Base-by-base conservation (phyloP, 2,113 vertebrate species). In the Platichthys flesus region DNA sequence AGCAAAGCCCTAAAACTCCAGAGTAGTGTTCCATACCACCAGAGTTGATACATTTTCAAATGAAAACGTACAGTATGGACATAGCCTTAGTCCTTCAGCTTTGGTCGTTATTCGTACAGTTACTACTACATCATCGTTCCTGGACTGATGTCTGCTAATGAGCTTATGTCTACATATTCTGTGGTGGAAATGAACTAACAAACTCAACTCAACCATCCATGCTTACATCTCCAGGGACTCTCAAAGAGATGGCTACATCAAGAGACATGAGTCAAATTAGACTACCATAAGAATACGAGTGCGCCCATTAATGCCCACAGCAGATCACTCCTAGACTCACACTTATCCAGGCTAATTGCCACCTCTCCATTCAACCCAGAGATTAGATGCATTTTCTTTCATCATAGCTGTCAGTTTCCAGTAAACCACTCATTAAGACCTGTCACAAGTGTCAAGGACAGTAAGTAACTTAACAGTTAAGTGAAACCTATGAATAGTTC, bases 271-370 rank as follows among this genome's bases (percentile, higher is more conserved):
- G 55, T 68, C 64, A 24, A 82, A 85, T 86, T 67, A 79, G 57
- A 59, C 64, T 28, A 21, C 20, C 35, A 47, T 42, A 78, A 79
- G 51, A 20, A 54, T 51, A 51, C 8, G 20, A 54, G 51, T 21
- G 51, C 2, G 20, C 51, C 51, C 8, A 54, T 54, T n/a, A n/a
- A 54, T 88, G 86, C 91, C 86, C 77, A 81, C 75, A 71, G 59
- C 16, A 81, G 85, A 89, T 90, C 76, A 85, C 71, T 83, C 45
- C 3, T 62, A 31, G 74, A 86, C 71, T 73, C 35, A 49, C 85
- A 52, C 73, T 79, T 56, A 65, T 84, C 74, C n/a, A 64, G 37
- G 37, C 69, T 84, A 76, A 84, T 85, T 24, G 15, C 68, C 74
- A 69, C 51, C 57, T 85, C 60, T 78, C 59, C 67, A 85, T 90